phyloP scores from a whole-genome alignment of 1,140 invertebrate genomes.

The Drosophila repletoides region DNA sequence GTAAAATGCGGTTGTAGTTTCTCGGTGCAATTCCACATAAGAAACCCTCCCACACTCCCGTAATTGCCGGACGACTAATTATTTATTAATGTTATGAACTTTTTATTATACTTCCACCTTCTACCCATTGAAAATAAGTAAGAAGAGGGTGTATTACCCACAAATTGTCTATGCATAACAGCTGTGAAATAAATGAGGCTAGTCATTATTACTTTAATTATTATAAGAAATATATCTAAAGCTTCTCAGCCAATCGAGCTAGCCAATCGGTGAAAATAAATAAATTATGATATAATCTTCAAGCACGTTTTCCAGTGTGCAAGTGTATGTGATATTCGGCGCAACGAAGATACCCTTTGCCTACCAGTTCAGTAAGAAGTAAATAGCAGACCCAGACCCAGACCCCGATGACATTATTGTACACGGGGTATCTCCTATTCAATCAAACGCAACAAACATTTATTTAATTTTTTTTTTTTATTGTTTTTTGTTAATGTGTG shows the following conservation, averaged over 20 bases:
- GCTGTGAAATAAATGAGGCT: too few relatives aligned
- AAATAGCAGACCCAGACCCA: too few relatives aligned
- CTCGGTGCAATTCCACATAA: not conserved
- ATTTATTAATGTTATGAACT: constrained; percentile 30
- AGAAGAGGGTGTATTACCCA: not conserved
- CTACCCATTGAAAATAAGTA: not conserved
- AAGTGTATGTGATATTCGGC: too few relatives aligned
- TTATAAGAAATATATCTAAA: too few relatives aligned
- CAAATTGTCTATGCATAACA: too few relatives aligned
- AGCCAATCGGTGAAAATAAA: not conserved
- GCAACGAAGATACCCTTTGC: too few relatives aligned
- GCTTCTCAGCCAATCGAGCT: too few relatives aligned
- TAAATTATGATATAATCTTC: too few relatives aligned
- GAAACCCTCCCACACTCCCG: constrained; percentile 11
- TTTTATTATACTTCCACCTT: constrained; percentile 10
- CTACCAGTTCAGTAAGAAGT: too few relatives aligned
- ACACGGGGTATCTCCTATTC: not conserved
- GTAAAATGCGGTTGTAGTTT: constrained; percentile 58
- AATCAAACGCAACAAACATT: not conserved
- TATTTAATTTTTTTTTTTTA: not conserved
- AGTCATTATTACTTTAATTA: too few relatives aligned
- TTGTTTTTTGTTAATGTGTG: constrained; percentile 52
- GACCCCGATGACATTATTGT: too few relatives aligned
- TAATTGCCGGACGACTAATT: constrained; percentile 8
- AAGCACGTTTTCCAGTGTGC: too few relatives aligned